Evolutionary conservation across 2,888 invertebrate genomes (phyloP).

Genomic region (Hofmannophila pseudospretella): DNA sequence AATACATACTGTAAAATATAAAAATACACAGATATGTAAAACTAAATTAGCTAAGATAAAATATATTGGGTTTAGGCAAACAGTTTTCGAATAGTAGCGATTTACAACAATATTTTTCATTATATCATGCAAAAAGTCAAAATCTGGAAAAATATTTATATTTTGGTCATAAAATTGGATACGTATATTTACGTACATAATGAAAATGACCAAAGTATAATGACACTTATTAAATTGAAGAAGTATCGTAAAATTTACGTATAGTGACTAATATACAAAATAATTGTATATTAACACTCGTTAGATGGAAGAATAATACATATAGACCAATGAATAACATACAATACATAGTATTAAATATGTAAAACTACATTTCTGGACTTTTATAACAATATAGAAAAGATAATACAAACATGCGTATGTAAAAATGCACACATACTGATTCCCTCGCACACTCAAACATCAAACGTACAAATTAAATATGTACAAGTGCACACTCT

Average conservation of each 20-base stretch:
- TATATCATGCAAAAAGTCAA: constrained; percentile 23
- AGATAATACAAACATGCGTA: constrained; percentile 17
- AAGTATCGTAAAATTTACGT: too few species aligned
- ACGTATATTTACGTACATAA: too few species aligned
- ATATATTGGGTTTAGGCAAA: constrained; percentile 2
- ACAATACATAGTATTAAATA: not conserved
- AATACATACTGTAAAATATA: too few species aligned
- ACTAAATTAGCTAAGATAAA: constrained; percentile 6
- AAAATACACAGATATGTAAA: constrained; percentile 1
- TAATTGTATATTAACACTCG: too few species aligned
- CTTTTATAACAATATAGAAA: constrained; percentile 11
- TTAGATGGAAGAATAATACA: too few species aligned
- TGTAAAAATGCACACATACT: constrained; percentile 12
- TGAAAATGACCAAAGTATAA: too few species aligned
- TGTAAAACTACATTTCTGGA: too few species aligned
- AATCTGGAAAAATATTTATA: constrained; percentile 8
- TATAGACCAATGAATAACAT: too few species aligned
- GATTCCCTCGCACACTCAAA: constrained; percentile 10
- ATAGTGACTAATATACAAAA: too few species aligned
- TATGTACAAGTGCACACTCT: constrained; percentile 20
- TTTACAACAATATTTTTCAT: constrained; percentile 23
- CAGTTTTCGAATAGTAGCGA: constrained; percentile 6
- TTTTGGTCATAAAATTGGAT: too few species aligned
- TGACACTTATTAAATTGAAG: too few species aligned
- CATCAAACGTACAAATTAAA: constrained; percentile 17